phyloP scores from a whole-genome alignment of 2,888 invertebrate genomes.

The Drosophila mettleri region DNA sequence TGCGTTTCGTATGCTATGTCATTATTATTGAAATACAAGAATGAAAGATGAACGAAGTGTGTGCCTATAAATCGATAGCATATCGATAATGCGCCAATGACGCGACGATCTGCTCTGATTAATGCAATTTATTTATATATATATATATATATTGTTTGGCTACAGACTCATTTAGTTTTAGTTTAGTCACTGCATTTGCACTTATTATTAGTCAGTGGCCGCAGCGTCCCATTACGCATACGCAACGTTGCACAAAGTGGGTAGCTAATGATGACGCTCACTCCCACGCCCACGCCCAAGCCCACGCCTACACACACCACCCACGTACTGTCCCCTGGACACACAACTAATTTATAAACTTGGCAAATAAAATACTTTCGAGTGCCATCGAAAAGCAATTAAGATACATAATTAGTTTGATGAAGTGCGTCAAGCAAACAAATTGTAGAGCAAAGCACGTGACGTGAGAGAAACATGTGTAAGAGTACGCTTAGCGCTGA shows the following conservation, averaged over 20 bases:
- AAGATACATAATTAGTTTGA: conserved; percentile 11
- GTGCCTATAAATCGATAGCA: conserved; percentile 43
- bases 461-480: neutral
- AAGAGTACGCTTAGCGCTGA: neutral
- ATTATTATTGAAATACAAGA: conserved; percentile 71
- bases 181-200: conserved; percentile 30
- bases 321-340: neutral
- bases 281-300: too few relatives aligned
- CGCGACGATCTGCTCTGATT: conserved; percentile 36
- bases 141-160: neutral
- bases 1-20: conserved; percentile 63
- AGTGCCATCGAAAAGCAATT: conserved; percentile 11
- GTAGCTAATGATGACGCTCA: neutral
- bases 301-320: too few relatives aligned
- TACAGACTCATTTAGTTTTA: conserved; percentile 7
- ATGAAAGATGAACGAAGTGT: conserved; percentile 18
- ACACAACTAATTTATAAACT: conserved; percentile 24
- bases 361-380: conserved; percentile 11
- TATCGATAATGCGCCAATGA: conserved; percentile 46
- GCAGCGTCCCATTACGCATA: conserved; percentile 43
- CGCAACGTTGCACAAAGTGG: conserved; percentile 25
- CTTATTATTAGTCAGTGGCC: neutral
- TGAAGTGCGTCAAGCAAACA: conserved; percentile 9
- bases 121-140: conserved; percentile 14
- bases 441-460: neutral